Base-by-base conservation (phyloP, 2,797 vertebrate species). In the Microcaecilia unicolor region DNA sequence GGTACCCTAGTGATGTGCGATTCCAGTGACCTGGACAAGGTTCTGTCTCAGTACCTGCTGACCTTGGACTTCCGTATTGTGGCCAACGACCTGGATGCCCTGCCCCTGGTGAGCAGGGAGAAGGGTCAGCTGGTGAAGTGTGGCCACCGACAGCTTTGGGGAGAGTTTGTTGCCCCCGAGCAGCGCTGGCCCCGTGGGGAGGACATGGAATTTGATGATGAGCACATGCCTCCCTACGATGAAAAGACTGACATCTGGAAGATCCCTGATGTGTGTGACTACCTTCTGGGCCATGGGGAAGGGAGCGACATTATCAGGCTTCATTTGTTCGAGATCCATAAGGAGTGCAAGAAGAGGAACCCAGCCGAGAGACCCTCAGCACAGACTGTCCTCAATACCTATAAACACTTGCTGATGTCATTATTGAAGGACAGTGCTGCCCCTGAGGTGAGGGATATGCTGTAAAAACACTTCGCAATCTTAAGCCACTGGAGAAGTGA, bases 221-320 rank as follows among this genome's bases (percentile, higher is more conserved):
- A 78, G 3, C 77, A 89, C 20, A 97, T 98, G 94, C 89, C 85
- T 1, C 57, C 67, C 0, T 98, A 99, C 4, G 84, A 97, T 1
- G 94, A 99, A 64, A 93, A 83, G 59, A 86, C 87, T 0, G 96
- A 99, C 48, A 86, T 99, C 36, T 99, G 96, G 96, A 99, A 96
- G 76, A 89, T 99, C 55, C 96, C 96, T 0, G 90, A 93, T 1
- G 80, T 98, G 48, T 82, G 83, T 1, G 81, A 69, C 49, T 92
- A 88, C 59, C 67, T 99, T 27, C 64, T 98, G 72, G 92, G 91
- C 28, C 75, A 81, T 0, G 82, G 89, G 3, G 70, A 85, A 32
- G 93, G 91, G 15, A 91, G 89, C 7, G 96, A 99, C 54, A 64
- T 98, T 45, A 91, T 92, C 41, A 83, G 91, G 34, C 91, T 98